Base-by-base conservation (phyloP, 2,113 vertebrate genomes). In the Epinephelus cyanopodus region DNA sequence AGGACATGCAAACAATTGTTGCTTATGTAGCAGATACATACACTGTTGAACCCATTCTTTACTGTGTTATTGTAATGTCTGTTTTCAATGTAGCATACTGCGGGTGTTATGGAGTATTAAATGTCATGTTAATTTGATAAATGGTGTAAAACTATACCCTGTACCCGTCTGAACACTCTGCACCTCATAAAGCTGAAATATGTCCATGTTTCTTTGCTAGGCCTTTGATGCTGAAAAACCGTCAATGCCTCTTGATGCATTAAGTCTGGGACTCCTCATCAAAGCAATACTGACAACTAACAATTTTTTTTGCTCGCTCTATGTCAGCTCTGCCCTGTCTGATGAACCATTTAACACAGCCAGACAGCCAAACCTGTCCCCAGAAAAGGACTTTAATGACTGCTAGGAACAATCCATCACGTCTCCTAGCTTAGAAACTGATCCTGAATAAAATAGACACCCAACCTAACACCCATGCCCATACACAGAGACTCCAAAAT, bases 261-360 rank as follows among this genome's bases (percentile, higher is more conserved):
- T 76, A 68, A 77, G 52, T 69, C 37, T 63, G 61, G 21, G 68
- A 70, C 81, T 84, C 73, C 63, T 89, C 79, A 82, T 88, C 82
- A 88, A 89, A 88, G 77, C 60, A 71, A 84, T 19, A 50, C 74
- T 90, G 89, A 90, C 85, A 89, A 73, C 68, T 74, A 81, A 79
- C 79, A 75, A 78, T 89, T 83, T 77, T 60, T 88, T 79, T 77
- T 18, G 56, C 77, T 56, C 0, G 9, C 81, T 74, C 58, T 37
- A 47, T 67, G 79, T 83, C 81, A 84, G 68, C 68, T 68, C 53
- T 77, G 71, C 47, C 81, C 68, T 65, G 67, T 83, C 71, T 84
- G 83, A 82, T 82, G 89, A 92, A 86, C 65, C 75, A 73, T 86
- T 91, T 84, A 87, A 87, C 81, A 77, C 73, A 76, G 77, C 74